Evolutionary conservation across 2,113 vertebrate species (phyloP).

Genomic region (Lepisosteus oculatus): DNA sequence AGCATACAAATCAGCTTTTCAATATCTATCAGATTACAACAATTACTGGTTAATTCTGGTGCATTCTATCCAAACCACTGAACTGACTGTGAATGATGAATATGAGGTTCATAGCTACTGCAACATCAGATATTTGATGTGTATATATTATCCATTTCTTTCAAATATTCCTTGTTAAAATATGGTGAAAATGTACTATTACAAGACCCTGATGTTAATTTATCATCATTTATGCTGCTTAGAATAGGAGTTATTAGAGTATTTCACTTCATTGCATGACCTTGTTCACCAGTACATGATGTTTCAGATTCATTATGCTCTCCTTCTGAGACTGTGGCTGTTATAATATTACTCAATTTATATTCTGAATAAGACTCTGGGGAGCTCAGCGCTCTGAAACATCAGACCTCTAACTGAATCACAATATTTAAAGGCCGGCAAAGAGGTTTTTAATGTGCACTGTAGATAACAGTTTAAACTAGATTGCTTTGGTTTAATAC

Average conservation of each 20-base stretch:
- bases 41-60: constrained; percentile 66
- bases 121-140: constrained; percentile 25
- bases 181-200: constrained; percentile 47
- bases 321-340: constrained; percentile 78
- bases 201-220: constrained; percentile 70
- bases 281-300: constrained; percentile 87
- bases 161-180: neutral
- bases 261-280: constrained; percentile 88
- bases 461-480: constrained; percentile 78
- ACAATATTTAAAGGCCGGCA: constrained; percentile 85
- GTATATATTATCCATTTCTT: constrained; percentile 32
- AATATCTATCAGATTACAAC: constrained; percentile 81
- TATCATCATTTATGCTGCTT: constrained; percentile 89
- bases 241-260: constrained; percentile 92
- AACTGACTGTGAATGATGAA: too few species aligned
- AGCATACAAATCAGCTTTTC: constrained; percentile 78
- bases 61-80: constrained; percentile 25
- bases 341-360: constrained; percentile 97
- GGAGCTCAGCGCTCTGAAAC: constrained; percentile 77
- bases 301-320: constrained; percentile 91
- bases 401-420: constrained; percentile 79
- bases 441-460: constrained; percentile 76
- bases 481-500: constrained; percentile 67
- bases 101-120: constrained; percentile 47
- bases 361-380: constrained; percentile 86